Evolutionary conservation across 2,797 vertebrate genomes (phyloP), one percentile per base, ranked within the genome.

Genomic region (Anomalospiza imberbis): DNA sequence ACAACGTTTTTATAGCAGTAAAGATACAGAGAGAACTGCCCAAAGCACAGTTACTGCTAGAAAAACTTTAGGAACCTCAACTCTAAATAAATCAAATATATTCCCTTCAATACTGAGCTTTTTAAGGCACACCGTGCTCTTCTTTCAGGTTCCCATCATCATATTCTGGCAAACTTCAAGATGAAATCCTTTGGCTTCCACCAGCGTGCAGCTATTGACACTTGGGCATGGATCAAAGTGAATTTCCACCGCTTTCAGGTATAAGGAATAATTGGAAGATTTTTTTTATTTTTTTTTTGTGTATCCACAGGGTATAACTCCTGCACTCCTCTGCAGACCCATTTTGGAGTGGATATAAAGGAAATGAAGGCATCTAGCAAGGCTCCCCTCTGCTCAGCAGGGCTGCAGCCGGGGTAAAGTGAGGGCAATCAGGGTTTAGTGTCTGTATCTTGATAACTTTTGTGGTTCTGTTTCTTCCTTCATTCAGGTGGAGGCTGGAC

Each of bases 361-460:
- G 34, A 44, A 91, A 87, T 29, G 17, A 55, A n/a, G 0, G 38
- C 34, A 21, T 17, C 66, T 61, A 68, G 68, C 48, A 73, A 68
- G 34, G 32, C 34, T 75, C 25, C 24, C 5, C 26, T 16, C 40
- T 45, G 54, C 55, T 75, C 54, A 82, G 53, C 7, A 0, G 66
- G 11, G 38, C 60, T 57, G 68, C 40, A 48, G 26, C 5, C 2
- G 2, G 54, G 34, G 16, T n/a, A 31, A 47, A n/a, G 3, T 8
- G 18, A 76, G 62, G 62, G 51, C 60, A 83, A 47, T 47, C 48
- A 54, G 51, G 40, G 13, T 28, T 82, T 11, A 15, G 48, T 36
- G 50, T 24, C 57, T 4, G 0, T 4, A 9, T 21, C 51, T 76
- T 0, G 0, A 6, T 18, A 10, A 14, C 3, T 25, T 76, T 31